These are phyloP conservation scores for Idaea dimidiata DNA, from an alignment of 2,888 invertebrate species.

Conservation along the genomic window DNA sequence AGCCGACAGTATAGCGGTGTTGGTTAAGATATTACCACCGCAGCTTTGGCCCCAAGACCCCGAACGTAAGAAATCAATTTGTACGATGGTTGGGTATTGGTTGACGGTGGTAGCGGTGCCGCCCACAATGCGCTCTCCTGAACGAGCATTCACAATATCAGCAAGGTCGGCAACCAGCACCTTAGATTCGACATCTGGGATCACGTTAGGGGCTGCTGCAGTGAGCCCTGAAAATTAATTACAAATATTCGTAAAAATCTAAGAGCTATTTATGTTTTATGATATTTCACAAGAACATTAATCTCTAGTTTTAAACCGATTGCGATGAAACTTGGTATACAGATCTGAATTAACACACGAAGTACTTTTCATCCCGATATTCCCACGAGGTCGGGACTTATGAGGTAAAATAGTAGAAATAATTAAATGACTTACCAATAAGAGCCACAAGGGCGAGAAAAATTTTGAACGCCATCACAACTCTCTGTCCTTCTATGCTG, in stretches of 20 bases:
- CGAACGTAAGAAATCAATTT: neutral
- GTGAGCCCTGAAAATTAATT: neutral
- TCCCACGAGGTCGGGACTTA: no score
- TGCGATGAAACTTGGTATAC: no score
- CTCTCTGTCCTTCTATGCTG: neutral
- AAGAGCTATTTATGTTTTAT: no score
- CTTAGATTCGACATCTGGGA: neutral
- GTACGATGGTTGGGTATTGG: neutral
- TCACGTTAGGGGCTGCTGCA: neutral
- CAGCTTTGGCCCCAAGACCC: slow-evolving; percentile 1
- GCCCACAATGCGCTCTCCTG: neutral
- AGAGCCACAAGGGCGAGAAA: neutral
- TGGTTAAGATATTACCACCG: neutral
- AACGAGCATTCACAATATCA: neutral
- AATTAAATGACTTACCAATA: neutral
- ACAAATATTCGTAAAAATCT: neutral
- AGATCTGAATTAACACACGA: no score
- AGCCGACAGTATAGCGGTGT: slow-evolving; percentile 18
- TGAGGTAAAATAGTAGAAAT: no score
- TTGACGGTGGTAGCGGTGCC: neutral
- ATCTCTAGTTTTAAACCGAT: no score
- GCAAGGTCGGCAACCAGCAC: neutral
- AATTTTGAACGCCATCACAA: neutral
- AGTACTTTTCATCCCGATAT: no score
- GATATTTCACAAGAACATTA: no score